A percentile compares a stretch with the other conserved stretches of the same genome.
Conservation (phyloP, 2,888 invertebrate species). For the Polydrusus cervinus region DNA sequence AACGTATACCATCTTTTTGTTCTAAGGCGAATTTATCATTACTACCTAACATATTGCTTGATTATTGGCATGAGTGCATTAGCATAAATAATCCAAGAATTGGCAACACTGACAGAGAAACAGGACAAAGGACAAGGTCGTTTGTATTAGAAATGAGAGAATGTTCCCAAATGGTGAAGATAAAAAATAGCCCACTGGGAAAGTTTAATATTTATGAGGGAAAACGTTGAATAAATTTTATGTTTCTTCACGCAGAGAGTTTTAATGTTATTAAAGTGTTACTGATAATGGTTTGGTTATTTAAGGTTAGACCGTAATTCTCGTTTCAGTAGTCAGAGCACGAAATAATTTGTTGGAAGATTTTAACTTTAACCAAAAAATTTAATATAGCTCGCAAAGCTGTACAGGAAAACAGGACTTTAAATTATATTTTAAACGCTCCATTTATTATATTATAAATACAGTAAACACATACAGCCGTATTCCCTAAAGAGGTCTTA, state of each 20-base stretch:
- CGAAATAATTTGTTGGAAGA: conserved; percentile 7
- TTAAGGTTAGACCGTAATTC: conserved; percentile 7
- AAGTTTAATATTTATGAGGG: conserved; percentile 23
- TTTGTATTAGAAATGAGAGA: conserved; percentile 18
- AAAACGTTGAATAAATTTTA: conserved; percentile 12
- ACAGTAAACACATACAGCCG: no score
- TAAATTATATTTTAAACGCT: no score
- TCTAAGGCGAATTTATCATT: no score
- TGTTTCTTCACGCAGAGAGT: conserved; percentile 7
- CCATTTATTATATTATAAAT: no score
- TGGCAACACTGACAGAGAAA: conserved; percentile 1
- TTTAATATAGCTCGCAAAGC: no score
- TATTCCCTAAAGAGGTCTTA: no score
- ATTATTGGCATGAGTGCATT: no score
- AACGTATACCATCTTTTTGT: no score
- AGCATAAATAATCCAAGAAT: not conserved
- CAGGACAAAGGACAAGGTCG: conserved; percentile 20
- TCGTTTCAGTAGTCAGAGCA: conserved; percentile 3
- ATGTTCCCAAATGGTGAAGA: conserved; percentile 9
- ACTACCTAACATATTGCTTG: no score
- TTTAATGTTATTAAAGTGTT: conserved; percentile 8
- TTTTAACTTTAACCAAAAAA: not conserved
- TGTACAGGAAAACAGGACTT: no score
- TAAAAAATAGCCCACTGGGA: conserved; percentile 16
- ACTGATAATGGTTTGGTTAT: conserved; percentile 15